Percentiles rank a stretch among this genome's conserved stretches.
Evolutionary conservation across 2,113 vertebrate species (phyloP).

Genomic region (cattle (Bos taurus)): ARS-UCD2.0 NC_037343.1:6824501-6825000

Average conservation of each 20-base stretch:
- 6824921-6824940: neutral
- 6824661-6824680: neutral
- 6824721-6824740: neutral
- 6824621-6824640: neutral
- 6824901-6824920: neutral
- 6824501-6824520: neutral
- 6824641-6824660: no score
- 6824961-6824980: neutral
- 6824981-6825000: neutral
- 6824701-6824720: neutral
- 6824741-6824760: neutral
- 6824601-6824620: neutral
- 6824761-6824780: neutral
- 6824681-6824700: neutral
- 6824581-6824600: neutral
- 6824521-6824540: neutral
- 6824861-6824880: neutral
- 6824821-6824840: neutral
- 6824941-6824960: neutral
- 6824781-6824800: neutral
- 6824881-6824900: neutral
- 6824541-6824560: neutral
- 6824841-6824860: neutral
- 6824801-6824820: neutral
- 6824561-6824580: neutral